phyloP scores from a whole-genome alignment of 2,113 vertebrate species.

The Ameiurus melas region DNA sequence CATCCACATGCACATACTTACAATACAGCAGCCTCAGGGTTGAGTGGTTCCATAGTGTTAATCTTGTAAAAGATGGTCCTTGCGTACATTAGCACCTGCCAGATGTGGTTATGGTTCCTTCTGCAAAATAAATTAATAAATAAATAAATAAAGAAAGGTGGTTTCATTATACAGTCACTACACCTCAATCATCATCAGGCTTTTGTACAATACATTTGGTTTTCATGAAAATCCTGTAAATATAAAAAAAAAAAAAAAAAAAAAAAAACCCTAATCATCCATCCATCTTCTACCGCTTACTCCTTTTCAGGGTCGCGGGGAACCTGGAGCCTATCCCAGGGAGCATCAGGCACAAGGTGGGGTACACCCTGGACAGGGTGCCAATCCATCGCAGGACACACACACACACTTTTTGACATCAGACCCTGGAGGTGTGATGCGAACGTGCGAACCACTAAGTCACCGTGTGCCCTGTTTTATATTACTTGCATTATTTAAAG shows the following conservation, averaged over 20 bases:
- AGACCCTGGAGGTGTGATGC: too few relatives aligned
- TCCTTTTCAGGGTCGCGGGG: too few relatives aligned
- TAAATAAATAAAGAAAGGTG: not conserved
- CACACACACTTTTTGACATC: too few relatives aligned
- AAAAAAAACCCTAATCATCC: not conserved
- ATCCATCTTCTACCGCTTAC: too few relatives aligned
- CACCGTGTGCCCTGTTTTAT: too few relatives aligned
- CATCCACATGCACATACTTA: conserved; percentile 66
- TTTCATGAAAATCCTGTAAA: not conserved
- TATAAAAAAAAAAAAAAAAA: not conserved
- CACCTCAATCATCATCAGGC: not conserved
- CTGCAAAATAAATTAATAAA: conserved; percentile 60
- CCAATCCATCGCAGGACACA: too few relatives aligned
- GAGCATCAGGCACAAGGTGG: too few relatives aligned
- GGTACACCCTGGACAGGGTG: too few relatives aligned
- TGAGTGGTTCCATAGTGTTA: conserved; percentile 85
- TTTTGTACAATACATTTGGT: not conserved
- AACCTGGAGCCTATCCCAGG: too few relatives aligned
- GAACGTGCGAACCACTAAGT: too few relatives aligned
- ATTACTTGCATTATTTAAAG: not conserved
- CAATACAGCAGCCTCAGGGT: conserved; percentile 96
- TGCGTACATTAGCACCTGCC: conserved; percentile 97
- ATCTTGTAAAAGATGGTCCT: conserved; percentile 98
- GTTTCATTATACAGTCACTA: not conserved
- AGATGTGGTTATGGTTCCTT: conserved; percentile 97